Evolutionary conservation across 92 coral and sea anemone genomes (phyloP), one percentile per base, ranked within the genome.

Genomic region (Umimayanthus kanabou): DNA sequence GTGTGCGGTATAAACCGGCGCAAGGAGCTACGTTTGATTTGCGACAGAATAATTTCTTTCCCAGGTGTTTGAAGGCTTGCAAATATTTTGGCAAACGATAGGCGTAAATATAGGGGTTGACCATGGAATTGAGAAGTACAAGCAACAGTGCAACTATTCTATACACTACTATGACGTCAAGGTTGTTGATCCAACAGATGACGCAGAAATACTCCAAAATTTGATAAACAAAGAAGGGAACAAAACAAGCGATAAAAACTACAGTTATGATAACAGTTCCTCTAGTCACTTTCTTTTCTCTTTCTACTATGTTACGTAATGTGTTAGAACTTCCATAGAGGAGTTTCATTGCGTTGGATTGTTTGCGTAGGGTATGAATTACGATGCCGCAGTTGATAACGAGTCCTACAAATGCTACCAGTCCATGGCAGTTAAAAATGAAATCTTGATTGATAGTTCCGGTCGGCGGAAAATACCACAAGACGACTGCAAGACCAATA

Each of bases 21-120:
- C 50, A 47, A 47, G 50, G 50, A 47, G 50, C 11, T 11, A 47
- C 50, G 11, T 47, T 73, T 73, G 77, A 4, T 4, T 73, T 73
- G 23, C 77, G 28, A 29, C 42, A 26, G 28, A 73, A 15, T 9
- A 73, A 43, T 73, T 73, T 73, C 22, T 73, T 73, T 26, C 77
- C 77, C 0, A 73, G 42, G 42, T 73, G 28, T 28, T 73, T 73
- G 15, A 91, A 30, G 0, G 93, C 89, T 83, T 84, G 75, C 1
- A 85, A 76, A 80, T 91, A 91, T 40, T 83, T 91, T 33, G 93
- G 93, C 33, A 91, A 76, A 20, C 85, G 80, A 79, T 84, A 87
- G 15, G 93, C 93, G 39, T 90, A 87, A 15, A 90, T 86, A 42
- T 87, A 83, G 6, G 93, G 93, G 70, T 91, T 91, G 7, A 89